Conservation (phyloP, 2,888 invertebrate genomes). For the Oscheius onirici region DNA sequence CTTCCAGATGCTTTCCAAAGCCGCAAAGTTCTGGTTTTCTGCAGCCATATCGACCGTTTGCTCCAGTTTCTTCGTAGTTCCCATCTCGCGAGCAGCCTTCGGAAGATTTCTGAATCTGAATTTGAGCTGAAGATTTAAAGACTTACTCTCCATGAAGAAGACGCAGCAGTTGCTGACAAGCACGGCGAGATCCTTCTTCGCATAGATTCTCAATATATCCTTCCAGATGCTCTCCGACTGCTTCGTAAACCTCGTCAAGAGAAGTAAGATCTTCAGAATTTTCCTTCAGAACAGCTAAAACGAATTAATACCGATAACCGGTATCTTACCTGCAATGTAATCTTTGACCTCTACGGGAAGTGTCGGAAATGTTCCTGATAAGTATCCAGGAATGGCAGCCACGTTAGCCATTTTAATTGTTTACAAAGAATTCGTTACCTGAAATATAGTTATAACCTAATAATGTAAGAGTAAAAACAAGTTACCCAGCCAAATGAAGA, state of each 20-base stretch:
- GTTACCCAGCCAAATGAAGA: conserved; percentile 57
- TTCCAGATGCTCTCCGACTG: conserved; percentile 67
- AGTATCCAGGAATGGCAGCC: conserved; percentile 56
- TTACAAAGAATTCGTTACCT: conserved; percentile 61
- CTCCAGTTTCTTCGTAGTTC: conserved; percentile 62
- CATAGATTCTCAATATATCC: conserved; percentile 45
- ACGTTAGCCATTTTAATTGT: conserved; percentile 59
- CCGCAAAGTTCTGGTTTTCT: conserved; percentile 59
- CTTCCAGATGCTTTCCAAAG: conserved; percentile 68
- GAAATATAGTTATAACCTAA: no score
- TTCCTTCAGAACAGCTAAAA: conserved; percentile 60
- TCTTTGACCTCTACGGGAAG: conserved; percentile 63
- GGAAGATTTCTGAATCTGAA: conserved; percentile 58
- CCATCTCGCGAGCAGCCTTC: conserved; percentile 44
- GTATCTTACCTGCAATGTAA: conserved; percentile 50
- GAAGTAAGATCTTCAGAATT: conserved; percentile 65
- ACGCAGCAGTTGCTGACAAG: conserved; percentile 61
- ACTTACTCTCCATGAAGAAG: conserved; percentile 65
- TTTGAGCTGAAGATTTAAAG: background rate
- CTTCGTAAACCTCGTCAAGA: conserved; percentile 63
- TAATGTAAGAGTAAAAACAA: background rate
- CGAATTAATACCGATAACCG: no score
- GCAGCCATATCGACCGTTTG: conserved; percentile 69
- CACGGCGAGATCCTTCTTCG: conserved; percentile 49
- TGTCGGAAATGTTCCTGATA: conserved; percentile 57